phyloP scores from a whole-genome alignment of 1,140 invertebrate species.

The Wasmannia auropunctata region DNA sequence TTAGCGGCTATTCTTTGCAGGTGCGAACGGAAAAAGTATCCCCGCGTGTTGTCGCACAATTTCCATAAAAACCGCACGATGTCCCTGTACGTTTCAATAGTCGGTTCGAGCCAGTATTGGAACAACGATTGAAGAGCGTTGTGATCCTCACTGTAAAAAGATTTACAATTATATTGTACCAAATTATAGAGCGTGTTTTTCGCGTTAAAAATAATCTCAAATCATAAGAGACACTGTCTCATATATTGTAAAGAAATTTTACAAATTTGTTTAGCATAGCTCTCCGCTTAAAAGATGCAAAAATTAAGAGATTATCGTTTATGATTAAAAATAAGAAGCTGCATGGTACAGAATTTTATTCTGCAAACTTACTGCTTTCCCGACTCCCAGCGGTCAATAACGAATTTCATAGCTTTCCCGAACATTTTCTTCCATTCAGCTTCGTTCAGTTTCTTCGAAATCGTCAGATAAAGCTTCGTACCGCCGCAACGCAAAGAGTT shows the following conservation, averaged over 20 bases:
- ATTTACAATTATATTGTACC: not conserved
- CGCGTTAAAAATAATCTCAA: not conserved
- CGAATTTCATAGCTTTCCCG: slow-evolving; percentile 55
- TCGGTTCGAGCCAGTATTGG: slow-evolving; percentile 77
- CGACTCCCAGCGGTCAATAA: slow-evolving; percentile 72
- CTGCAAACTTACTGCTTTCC: slow-evolving; percentile 73
- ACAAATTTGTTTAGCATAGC: not conserved
- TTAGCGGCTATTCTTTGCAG: slow-evolving; percentile 69
- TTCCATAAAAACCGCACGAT: slow-evolving; percentile 71
- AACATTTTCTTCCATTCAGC: slow-evolving; percentile 74
- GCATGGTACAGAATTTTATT: not conserved
- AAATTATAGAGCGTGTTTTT: not conserved
- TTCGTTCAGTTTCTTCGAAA: slow-evolving; percentile 71
- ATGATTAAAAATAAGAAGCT: not conserved
- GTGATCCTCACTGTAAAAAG: slow-evolving; percentile 73
- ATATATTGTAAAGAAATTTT: not conserved
- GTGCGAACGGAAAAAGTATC: slow-evolving; percentile 66
- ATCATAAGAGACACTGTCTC: not conserved
- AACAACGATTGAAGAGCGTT: slow-evolving; percentile 72
- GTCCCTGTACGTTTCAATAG: slow-evolving; percentile 64
- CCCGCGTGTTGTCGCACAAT: slow-evolving; percentile 47
- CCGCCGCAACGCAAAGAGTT: slow-evolving; percentile 73
- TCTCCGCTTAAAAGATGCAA: not conserved
- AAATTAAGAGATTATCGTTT: not conserved
- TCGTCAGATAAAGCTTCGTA: slow-evolving; percentile 74